phyloP scores from a whole-genome alignment of 2,888 invertebrate genomes.

The Euplagia quadripunctaria region DNA sequence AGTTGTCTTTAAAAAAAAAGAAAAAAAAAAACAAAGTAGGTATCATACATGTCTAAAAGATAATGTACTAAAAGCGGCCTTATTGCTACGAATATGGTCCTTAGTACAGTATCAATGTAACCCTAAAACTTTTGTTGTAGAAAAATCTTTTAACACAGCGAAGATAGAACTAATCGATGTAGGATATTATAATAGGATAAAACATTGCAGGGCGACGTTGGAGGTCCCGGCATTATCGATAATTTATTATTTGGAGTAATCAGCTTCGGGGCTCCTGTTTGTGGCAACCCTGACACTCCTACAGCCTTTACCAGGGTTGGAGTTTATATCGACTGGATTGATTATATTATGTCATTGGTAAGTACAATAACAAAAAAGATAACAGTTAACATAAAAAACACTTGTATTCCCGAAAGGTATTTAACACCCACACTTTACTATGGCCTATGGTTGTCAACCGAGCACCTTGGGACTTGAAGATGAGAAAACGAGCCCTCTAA shows the following conservation, averaged over 20 bases:
- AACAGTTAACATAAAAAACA: neutral
- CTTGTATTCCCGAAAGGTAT: too few relatives aligned
- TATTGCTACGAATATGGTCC: too few relatives aligned
- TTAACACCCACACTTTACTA: neutral
- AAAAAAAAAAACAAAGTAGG: too few relatives aligned
- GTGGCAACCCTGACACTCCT: conserved; percentile 15
- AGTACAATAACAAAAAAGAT: neutral
- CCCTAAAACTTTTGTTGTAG: too few relatives aligned
- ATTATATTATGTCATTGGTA: neutral
- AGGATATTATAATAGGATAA: neutral
- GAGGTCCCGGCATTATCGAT: conserved; percentile 8
- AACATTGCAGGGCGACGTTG: conserved; percentile 12
- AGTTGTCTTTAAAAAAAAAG: too few relatives aligned
- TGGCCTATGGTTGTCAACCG: too few relatives aligned
- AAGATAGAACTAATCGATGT: neutral
- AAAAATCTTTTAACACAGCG: too few relatives aligned
- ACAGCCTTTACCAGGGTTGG: conserved; percentile 11
- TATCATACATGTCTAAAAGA: too few relatives aligned
- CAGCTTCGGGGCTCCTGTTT: conserved; percentile 26
- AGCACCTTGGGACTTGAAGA: too few relatives aligned
- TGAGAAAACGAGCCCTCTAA: too few relatives aligned
- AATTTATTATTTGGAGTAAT: conserved; percentile 22
- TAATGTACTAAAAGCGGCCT: too few relatives aligned
- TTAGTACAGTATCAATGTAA: too few relatives aligned
- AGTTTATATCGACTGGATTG: neutral